These are phyloP conservation scores for Ips nitidus DNA, from an alignment of 1,140 invertebrate species.

Conservation along the genomic window DNA sequence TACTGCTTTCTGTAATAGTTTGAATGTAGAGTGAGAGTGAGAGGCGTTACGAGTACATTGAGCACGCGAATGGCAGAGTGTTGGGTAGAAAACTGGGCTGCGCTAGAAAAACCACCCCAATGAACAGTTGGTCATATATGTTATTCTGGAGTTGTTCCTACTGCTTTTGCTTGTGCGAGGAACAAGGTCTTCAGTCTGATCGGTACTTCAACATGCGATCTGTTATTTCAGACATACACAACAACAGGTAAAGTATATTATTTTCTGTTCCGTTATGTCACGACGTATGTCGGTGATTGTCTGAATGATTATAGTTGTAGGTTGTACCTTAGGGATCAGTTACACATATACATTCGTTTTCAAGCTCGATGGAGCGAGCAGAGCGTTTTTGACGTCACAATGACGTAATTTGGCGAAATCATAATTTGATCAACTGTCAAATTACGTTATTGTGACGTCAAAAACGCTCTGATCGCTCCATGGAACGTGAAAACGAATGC, in stretches of 20 bases:
- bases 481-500: too few species aligned
- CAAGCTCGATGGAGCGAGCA: too few species aligned
- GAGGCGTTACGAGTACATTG: slow-evolving; percentile 79
- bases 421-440: too few species aligned
- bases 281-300: too few species aligned
- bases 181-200: slow-evolving; percentile 67
- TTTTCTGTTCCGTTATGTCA: too few species aligned
- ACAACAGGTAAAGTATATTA: slow-evolving; percentile 67
- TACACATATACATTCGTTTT: too few species aligned
- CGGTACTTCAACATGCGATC: slow-evolving; percentile 77
- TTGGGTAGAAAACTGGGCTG: slow-evolving; percentile 66
- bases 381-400: too few species aligned
- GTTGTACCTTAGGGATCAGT: too few species aligned
- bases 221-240: slow-evolving; percentile 62
- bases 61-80: slow-evolving; percentile 75
- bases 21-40: slow-evolving; percentile 23
- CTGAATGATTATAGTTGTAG: too few species aligned
- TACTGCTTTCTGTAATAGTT: background rate
- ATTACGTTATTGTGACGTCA: too few species aligned
- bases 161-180: slow-evolving; percentile 86
- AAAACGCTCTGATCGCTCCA: too few species aligned
- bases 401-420: too few species aligned
- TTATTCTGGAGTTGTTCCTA: slow-evolving; percentile 86
- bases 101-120: slow-evolving; percentile 62
- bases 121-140: slow-evolving; percentile 85